A percentile compares a stretch with the other conserved stretches of the same genome.
Evolutionary conservation across 2,797 vertebrate genomes (phyloP).

Genomic region (Tapera naevia): DNA sequence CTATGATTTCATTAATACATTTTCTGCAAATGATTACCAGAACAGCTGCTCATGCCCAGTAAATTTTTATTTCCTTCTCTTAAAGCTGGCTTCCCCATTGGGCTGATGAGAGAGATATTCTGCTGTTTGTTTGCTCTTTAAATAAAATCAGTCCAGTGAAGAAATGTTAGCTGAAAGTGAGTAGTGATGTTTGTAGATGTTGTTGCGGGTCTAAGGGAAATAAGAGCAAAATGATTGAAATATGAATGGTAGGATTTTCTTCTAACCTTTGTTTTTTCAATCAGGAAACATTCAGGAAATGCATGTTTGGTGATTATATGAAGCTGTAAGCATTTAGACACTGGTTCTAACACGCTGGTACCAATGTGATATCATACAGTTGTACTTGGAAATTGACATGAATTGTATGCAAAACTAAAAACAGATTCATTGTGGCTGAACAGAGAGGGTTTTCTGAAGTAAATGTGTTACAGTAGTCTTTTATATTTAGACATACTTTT

Average conservation of each 20-base stretch:
- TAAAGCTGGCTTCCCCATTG: constrained; percentile 6
- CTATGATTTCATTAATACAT: neutral
- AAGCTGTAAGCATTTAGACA: neutral
- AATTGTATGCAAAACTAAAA: neutral
- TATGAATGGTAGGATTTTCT: neutral
- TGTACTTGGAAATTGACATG: neutral
- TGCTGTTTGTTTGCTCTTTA: neutral
- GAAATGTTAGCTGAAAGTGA: neutral
- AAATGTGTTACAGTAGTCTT: neutral
- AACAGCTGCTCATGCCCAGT: constrained; percentile 47
- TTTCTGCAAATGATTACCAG: constrained; percentile 41
- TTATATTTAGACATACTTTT: neutral
- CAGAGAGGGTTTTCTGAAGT: neutral
- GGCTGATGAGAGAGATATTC: constrained; percentile 6
- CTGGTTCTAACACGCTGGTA: neutral
- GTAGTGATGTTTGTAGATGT: neutral
- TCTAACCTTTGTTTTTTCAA: neutral
- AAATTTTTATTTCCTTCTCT: constrained; percentile 39
- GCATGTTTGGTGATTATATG: neutral
- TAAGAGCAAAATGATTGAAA: neutral
- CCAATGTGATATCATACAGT: neutral
- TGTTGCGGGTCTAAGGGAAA: neutral
- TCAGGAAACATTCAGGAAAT: neutral
- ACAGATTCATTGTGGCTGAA: neutral
- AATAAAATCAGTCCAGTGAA: neutral